Base-by-base conservation (phyloP, 2,888 invertebrate genomes). In the Phengaris alcon region DNA sequence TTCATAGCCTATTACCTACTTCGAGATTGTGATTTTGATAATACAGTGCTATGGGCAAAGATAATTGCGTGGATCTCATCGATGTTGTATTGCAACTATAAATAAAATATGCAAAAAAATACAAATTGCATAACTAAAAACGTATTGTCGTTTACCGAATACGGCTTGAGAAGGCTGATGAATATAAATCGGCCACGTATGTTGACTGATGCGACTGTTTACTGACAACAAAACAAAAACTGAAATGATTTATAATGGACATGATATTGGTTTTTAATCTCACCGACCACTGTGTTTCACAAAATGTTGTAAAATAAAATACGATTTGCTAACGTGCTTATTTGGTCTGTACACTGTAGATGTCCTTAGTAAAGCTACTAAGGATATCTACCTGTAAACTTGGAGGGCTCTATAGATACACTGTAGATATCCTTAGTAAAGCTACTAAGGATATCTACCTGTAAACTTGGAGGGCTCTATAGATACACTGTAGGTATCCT, bases 171-270 rank as follows among this genome's bases (percentile, higher is more conserved):
- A 84, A 85, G 87, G 86, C 83, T 84, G 82, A 78, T 86, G 90
- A 85, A 90, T 89, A 86, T 82, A 82, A 87, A 90, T 82, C 80
- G 82, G 78, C 52, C 83, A 85, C 83, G 90, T 90, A 84, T 90
- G 90, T 79, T 75, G 85, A 74, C 69, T 13, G 64, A 44, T 44
- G 64, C 44, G 75, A 57, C 48, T 48, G 6, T 48, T 76, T 57
- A 74, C 75, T 79, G 77, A 76, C 48, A 8, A 51, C 48, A 51
- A 59, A 59, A 59, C 48, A 46, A 9, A 59, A 44, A 54, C n/a
- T 57, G 57, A n/a, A 13, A 35, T 46, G 8, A 59, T 57, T 57
- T n/a, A n/a, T n/a, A 57, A 46, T 57, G n/a, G 13, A 9, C n/a
- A 54, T 15, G 54, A 22, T 72, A 55, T 64, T 64, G 13, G 52